Base-by-base conservation (phyloP, 2,888 invertebrate genomes). In the Drosophila limbata region DNA sequence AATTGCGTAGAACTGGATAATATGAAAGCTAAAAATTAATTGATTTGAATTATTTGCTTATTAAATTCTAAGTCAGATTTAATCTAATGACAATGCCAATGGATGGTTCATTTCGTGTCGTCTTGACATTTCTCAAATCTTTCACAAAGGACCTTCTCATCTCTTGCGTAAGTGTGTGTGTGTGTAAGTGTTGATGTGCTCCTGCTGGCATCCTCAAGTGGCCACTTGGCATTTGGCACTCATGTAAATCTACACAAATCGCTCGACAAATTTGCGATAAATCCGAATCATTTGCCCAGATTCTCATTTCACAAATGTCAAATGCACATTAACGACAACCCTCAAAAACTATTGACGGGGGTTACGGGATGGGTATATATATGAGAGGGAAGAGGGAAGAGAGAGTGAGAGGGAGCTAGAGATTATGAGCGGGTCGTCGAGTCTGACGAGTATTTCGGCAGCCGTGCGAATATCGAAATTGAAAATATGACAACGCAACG, bases 151-250 rank as follows among this genome's bases (percentile, higher is more conserved):
- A 77, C 69, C 64, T 69, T 33, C 53, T 21, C n/a, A n/a, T 15
- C 33, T 21, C 33, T 10, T 52, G n/a, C 19, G 31, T 13, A n/a
- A 13, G 19, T 21, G 47, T 31, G 31, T 48, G 48, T 52, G 56
- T 17, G 35, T 37, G 13, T 5, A 3, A 15, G 39, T 52, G 51
- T 28, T 42, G 63, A 40, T 57, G 52, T 60, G 11, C 31, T 48
- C 47, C 42, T 64, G 78, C 63, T 78, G 74, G 45, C 74, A 63
- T 59, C 35, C 78, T 86, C 72, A 81, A 83, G 88, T 83, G 88
- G 83, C 88, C 83, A 88, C 88, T 83, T 83, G 83, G 88, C 83
- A 71, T 88, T 88, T 86, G 79, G 69, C 88, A 84, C 88, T 84
- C 84, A 88, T 84, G 84, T 88, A 84, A 84, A 84, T 86, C 78